phyloP scores from a whole-genome alignment of 2,113 vertebrate genomes.

The Arothron firmamentum region DNA sequence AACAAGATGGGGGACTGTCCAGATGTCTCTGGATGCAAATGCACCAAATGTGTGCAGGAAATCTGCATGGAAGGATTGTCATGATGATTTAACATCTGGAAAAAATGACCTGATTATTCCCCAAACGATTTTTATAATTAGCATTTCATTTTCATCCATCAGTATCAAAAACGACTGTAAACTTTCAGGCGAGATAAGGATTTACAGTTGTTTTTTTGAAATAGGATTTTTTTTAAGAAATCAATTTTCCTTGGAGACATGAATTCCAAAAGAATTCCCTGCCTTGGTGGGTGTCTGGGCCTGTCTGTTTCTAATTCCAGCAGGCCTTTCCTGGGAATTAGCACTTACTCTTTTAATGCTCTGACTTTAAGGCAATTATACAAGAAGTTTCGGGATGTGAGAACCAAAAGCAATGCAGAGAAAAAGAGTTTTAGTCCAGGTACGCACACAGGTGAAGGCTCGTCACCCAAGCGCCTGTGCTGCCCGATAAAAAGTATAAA shows the following conservation, averaged over 20 bases:
- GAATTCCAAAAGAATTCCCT: constrained; percentile 85
- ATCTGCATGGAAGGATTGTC: neutral
- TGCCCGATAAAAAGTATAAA: neutral
- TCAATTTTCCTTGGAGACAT: constrained; percentile 80
- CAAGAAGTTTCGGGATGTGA: constrained; percentile 5
- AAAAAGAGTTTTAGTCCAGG: neutral
- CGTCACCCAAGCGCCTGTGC: neutral
- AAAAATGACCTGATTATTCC: neutral
- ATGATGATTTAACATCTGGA: no score
- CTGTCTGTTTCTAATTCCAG: constrained; percentile 77
- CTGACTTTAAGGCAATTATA: constrained; percentile 21
- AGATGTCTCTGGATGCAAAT: constrained; percentile 17
- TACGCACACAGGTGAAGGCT: constrained; percentile 7
- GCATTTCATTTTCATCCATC: neutral
- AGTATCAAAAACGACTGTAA: constrained; percentile 1
- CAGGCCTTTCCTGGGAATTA: constrained; percentile 73
- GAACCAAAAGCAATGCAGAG: neutral
- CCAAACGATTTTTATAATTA: neutral
- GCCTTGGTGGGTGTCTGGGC: constrained; percentile 74
- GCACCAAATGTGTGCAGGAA: neutral
- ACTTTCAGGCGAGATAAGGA: constrained; percentile 3
- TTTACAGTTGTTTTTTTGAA: constrained; percentile 12
- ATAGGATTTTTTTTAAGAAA: constrained; percentile 51
- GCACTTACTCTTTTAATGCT: constrained; percentile 59
- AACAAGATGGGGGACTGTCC: constrained; percentile 26